A percentile compares a stretch with the other conserved stretches of the same genome.
These are phyloP conservation scores for Pegea sp. DNA, from an alignment of 23 tunicate genomes.

Conservation along the genomic window DNA sequence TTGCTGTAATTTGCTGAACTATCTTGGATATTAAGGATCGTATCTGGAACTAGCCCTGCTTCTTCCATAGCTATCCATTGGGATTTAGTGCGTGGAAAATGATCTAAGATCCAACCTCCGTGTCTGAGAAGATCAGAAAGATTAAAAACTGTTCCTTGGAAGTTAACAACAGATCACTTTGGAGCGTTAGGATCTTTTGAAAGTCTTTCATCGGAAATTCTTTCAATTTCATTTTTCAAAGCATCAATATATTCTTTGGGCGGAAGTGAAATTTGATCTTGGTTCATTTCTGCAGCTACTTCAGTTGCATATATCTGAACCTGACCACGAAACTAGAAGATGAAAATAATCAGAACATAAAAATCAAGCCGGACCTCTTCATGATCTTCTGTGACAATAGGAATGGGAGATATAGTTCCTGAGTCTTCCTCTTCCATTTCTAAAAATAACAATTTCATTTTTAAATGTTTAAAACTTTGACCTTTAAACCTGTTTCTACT, in stretches of 20 bases:
- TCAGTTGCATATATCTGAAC: no score
- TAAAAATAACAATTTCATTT: no score
- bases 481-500: no score
- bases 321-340: no score
- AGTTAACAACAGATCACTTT: slow-evolving; percentile 11
- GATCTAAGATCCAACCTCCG: slow-evolving; percentile 96
- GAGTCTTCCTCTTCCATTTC: no score
- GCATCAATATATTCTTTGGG: slow-evolving; percentile 39
- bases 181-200: slow-evolving; percentile 68
- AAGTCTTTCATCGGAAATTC: slow-evolving; percentile 23
- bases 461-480: no score
- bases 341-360: no score
- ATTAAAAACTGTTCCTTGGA: neutral
- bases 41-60: slow-evolving; percentile 48
- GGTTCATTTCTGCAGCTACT: no score
- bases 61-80: slow-evolving; percentile 95
- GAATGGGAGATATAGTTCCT: slow-evolving; percentile 53
- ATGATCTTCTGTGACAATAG: slow-evolving; percentile 63
- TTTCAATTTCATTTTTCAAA: slow-evolving; percentile 35
- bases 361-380: no score
- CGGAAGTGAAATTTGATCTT: no score
- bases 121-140: slow-evolving; percentile 8
- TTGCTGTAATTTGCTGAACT: slow-evolving; percentile 34
- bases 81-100: slow-evolving; percentile 73
- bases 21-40: slow-evolving; percentile 31